phyloP scores from a whole-genome alignment of 2,797 vertebrate genomes.

The Ciconia nigra region DNA sequence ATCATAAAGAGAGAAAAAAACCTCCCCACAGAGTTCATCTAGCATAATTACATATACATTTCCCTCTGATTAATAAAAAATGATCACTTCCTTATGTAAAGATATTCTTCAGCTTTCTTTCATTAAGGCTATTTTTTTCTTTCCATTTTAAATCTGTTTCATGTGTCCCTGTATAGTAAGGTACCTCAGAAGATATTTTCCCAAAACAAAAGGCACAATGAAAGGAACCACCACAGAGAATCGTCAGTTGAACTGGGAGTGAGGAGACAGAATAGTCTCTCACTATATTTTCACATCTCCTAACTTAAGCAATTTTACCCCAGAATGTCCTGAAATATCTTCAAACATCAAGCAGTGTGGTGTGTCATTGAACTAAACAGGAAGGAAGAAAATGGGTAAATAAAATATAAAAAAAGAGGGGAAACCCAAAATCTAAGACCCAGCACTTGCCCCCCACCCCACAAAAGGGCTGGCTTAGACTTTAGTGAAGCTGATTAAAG shows the following conservation, averaged over 20 bases:
- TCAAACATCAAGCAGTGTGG: not conserved
- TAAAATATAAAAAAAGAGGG: not conserved
- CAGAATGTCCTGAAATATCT: conserved; percentile 11
- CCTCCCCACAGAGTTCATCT: conserved; percentile 77
- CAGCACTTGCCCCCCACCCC: not conserved
- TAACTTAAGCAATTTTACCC: conserved; percentile 16
- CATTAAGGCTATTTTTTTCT: conserved; percentile 61
- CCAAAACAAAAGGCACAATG: conserved; percentile 43
- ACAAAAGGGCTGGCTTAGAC: not conserved
- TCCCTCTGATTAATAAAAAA: conserved; percentile 82
- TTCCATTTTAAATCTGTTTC: conserved; percentile 55
- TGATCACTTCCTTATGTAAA: conserved; percentile 76
- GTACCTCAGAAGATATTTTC: conserved; percentile 50
- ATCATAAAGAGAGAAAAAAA: conserved; percentile 75
- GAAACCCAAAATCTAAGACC: not conserved
- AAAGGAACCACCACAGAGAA: not conserved
- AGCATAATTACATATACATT: conserved; percentile 81
- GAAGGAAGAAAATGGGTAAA: not conserved
- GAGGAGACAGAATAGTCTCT: conserved; percentile 1
- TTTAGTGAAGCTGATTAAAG: not conserved
- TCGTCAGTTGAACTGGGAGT: not conserved
- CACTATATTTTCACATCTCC: not conserved
- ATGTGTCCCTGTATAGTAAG: conserved; percentile 46
- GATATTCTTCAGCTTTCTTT: conserved; percentile 67
- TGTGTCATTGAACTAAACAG: not conserved